Evolutionary conservation across 2,888 invertebrate species (phyloP).

Genomic region (Prosopocoilus inquinatus): DNA sequence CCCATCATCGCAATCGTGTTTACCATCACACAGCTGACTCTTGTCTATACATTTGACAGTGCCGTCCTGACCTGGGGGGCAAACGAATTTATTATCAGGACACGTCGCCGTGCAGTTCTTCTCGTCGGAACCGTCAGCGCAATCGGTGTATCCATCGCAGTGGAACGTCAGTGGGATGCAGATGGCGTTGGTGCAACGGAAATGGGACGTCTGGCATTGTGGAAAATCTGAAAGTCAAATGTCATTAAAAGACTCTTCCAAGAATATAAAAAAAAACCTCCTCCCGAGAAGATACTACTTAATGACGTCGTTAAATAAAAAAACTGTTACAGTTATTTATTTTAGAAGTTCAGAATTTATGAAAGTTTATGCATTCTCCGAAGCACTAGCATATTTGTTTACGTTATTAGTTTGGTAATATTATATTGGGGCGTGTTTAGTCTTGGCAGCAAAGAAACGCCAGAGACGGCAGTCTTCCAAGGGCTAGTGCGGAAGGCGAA

Average conservation of each 20-base stretch:
- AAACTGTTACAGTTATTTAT: too few species aligned
- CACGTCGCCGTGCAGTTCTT: constrained; percentile 84
- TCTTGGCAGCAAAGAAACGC: too few species aligned
- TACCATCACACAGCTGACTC: constrained; percentile 86
- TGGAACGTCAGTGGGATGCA: constrained; percentile 88
- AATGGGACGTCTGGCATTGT: constrained; percentile 85
- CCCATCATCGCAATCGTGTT: constrained; percentile 86
- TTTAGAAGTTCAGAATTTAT: too few species aligned
- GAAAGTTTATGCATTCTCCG: too few species aligned
- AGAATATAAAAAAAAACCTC: too few species aligned
- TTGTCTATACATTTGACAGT: constrained; percentile 85
- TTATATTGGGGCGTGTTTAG: too few species aligned
- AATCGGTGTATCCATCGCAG: constrained; percentile 87
- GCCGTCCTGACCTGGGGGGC: constrained; percentile 72
- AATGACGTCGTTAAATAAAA: too few species aligned
- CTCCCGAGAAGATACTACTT: too few species aligned
- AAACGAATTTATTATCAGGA: constrained; percentile 88
- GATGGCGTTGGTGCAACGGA: constrained; percentile 87
- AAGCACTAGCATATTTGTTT: too few species aligned
- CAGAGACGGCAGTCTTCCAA: too few species aligned
- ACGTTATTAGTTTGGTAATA: too few species aligned
- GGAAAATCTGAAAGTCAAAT: constrained; percentile 70
- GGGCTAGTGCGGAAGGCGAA: too few species aligned
- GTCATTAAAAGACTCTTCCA: background rate
- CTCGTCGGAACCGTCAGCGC: constrained; percentile 88